A percentile compares a stretch with the other conserved stretches of the same genome.
These are phyloP conservation scores for Caenorhabditis drosophilae DNA, from an alignment of 2,888 invertebrate species.

Conservation along the genomic window DNA sequence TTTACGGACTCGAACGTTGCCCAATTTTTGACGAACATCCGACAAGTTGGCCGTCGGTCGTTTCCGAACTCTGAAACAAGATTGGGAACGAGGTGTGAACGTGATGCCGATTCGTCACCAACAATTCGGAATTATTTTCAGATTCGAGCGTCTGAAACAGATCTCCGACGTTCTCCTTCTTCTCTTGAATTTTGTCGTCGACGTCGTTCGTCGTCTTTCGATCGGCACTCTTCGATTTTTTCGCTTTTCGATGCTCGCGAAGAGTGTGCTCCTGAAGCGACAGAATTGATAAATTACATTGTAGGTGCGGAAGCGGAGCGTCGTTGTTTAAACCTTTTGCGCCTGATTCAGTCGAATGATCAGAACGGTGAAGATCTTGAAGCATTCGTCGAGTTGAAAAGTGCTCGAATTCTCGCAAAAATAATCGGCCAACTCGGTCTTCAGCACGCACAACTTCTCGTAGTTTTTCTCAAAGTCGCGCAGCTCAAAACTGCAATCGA, in stretches of 20 bases:
- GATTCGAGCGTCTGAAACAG: too few species aligned
- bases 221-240: too few species aligned
- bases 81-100: too few species aligned
- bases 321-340: too few species aligned
- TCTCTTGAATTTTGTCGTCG: too few species aligned
- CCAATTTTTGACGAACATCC: slow-evolving; percentile 28
- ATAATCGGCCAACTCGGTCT: slow-evolving; percentile 35
- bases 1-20: slow-evolving; percentile 31
- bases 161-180: slow-evolving; percentile 9
- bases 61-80: slow-evolving; percentile 26
- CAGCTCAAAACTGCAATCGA: slow-evolving; percentile 29
- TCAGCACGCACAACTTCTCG: slow-evolving; percentile 12
- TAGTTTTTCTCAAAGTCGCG: slow-evolving; percentile 19
- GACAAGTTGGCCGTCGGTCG: slow-evolving; percentile 14
- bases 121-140: slow-evolving; percentile 16
- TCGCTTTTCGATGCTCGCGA: slow-evolving; percentile 12
- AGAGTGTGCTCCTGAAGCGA: slow-evolving; percentile 20
- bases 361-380: slow-evolving; percentile 64
- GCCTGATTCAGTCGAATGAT: slow-evolving; percentile 49
- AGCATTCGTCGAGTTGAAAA: slow-evolving; percentile 64
- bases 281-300: too few species aligned
- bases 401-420: slow-evolving; percentile 47
- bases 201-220: too few species aligned
- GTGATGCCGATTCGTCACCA: too few species aligned
- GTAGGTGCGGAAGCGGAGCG: too few species aligned